Evolutionary conservation across 2,113 vertebrate genomes (phyloP).

Genomic region (Gila orcuttii): DNA sequence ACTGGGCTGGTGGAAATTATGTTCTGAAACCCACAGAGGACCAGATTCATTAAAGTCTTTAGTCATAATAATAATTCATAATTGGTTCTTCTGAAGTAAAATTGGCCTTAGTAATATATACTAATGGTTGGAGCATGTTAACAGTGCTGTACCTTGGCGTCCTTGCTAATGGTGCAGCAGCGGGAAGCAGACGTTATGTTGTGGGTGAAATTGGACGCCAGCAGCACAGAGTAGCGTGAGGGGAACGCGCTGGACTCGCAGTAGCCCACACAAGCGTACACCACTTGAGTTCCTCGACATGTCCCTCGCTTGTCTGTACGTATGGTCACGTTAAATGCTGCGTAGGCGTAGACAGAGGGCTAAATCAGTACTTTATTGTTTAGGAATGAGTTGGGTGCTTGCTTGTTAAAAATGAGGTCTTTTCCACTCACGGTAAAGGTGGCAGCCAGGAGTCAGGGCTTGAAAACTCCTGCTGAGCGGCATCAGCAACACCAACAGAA

Average conservation of each 20-base stretch:
- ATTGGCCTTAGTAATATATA: too few relatives aligned
- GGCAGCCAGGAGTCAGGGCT: constrained; percentile 77
- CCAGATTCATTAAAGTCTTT: background rate
- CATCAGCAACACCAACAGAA: constrained; percentile 70
- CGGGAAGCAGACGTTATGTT: constrained; percentile 86
- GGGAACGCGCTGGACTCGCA: constrained; percentile 92
- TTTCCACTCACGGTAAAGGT: constrained; percentile 79
- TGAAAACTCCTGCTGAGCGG: constrained; percentile 67
- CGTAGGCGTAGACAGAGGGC: background rate
- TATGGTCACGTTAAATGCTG: constrained; percentile 87
- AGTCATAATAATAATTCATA: background rate
- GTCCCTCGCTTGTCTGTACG: constrained; percentile 82
- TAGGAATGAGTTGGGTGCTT: background rate
- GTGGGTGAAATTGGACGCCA: constrained; percentile 85
- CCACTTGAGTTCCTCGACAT: constrained; percentile 79
- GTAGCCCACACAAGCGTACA: constrained; percentile 87
- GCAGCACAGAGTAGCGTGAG: constrained; percentile 83
- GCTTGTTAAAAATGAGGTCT: background rate
- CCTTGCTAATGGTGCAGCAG: constrained; percentile 85
- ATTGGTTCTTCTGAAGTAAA: background rate
- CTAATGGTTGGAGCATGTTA: background rate
- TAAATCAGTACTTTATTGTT: background rate
- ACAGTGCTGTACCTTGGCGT: constrained; percentile 67
- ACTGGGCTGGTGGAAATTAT: background rate
- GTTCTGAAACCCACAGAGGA: background rate